phyloP scores from a whole-genome alignment of 2,797 vertebrate genomes.

The Platalea minor region DNA sequence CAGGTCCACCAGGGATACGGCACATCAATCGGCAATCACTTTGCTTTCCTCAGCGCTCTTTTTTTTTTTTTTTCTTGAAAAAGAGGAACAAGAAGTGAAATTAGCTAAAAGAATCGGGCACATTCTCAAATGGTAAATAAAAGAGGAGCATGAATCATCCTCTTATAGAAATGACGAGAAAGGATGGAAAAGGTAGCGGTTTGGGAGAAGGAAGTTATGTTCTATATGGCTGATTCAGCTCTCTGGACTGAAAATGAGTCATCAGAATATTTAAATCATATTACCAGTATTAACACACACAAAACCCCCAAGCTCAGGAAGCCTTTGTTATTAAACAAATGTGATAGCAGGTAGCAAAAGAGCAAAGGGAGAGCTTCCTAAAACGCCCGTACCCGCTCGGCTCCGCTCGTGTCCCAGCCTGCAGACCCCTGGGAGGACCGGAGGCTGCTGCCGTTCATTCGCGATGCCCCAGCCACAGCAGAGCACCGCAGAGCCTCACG shows the following conservation, averaged over 20 bases:
- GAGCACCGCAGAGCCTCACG: neutral
- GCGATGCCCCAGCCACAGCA: neutral
- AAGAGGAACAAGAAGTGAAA: slow-evolving; percentile 63
- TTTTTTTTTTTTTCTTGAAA: neutral
- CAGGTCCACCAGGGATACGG: neutral
- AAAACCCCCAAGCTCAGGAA: slow-evolving; percentile 58
- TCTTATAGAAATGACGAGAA: slow-evolving; percentile 69
- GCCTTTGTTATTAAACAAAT: slow-evolving; percentile 56
- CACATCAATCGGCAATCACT: neutral
- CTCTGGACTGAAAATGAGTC: slow-evolving; percentile 69
- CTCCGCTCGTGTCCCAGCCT: neutral
- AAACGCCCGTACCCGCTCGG: neutral
- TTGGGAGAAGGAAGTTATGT: slow-evolving; percentile 59
- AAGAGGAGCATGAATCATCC: slow-evolving; percentile 66
- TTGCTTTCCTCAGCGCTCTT: neutral
- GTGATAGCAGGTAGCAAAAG: neutral
- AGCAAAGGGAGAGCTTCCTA: neutral
- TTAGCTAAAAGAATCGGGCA: slow-evolving; percentile 9
- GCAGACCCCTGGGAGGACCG: neutral
- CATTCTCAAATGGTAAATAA: slow-evolving; percentile 64
- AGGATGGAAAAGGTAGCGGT: slow-evolving; percentile 62
- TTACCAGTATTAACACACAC: slow-evolving; percentile 68
- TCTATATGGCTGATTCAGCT: slow-evolving; percentile 58
- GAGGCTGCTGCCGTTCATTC: neutral
- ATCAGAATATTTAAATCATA: slow-evolving; percentile 68